Percentiles rank a stretch among this genome's conserved stretches.
Conservation (phyloP, 2,797 vertebrate genomes). For the Argya squamiceps region DNA sequence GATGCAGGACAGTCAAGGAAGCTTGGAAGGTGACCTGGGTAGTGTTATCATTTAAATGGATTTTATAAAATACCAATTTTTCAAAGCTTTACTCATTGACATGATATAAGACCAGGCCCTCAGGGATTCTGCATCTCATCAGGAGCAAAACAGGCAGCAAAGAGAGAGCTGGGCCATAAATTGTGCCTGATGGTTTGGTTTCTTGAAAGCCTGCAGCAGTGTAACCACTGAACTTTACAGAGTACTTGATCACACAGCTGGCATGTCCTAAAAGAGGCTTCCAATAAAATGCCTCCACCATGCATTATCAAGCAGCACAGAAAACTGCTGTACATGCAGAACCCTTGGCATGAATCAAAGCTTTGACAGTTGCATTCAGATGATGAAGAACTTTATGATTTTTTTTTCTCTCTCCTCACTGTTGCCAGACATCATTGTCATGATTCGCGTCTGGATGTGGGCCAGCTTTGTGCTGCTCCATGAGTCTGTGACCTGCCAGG, state of each 20-base stretch:
- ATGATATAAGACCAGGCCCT: background rate
- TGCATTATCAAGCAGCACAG: background rate
- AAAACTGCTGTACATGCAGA: conserved; percentile 13
- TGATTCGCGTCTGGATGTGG: rapidly evolving
- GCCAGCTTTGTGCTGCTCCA: background rate
- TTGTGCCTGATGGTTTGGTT: background rate
- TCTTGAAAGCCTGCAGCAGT: conserved; percentile 8
- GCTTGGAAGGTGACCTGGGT: conserved; percentile 8
- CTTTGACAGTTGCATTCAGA: background rate
- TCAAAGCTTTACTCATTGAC: conserved; percentile 8
- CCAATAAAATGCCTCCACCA: background rate
- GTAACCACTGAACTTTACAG: conserved; percentile 4
- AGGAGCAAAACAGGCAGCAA: background rate
- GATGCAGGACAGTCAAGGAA: background rate
- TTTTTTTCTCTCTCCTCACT: background rate
- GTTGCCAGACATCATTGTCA: background rate
- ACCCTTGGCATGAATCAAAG: background rate
- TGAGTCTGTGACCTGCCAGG: background rate
- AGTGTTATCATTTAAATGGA: conserved; percentile 23
- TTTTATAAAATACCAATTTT: conserved; percentile 33
- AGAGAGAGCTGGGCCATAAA: background rate
- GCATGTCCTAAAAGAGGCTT: background rate
- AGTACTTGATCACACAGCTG: background rate
- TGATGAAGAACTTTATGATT: background rate
- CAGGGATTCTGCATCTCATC: background rate